Conservation (phyloP, 2,888 invertebrate species). For the Mechanitis messenoides region DNA sequence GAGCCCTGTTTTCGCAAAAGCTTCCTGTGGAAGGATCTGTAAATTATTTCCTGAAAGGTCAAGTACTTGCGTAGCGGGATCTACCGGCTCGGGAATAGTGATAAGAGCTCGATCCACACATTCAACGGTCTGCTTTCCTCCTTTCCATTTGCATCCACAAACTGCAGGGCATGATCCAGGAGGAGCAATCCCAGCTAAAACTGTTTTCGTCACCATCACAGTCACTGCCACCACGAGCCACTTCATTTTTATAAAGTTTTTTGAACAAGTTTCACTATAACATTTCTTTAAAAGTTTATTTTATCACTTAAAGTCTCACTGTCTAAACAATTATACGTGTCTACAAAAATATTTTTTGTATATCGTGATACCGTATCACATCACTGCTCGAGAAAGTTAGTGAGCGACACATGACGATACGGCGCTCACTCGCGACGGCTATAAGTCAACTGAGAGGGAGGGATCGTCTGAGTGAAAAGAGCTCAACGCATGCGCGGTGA, state of each 20-base stretch:
- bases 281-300: constrained; percentile 39
- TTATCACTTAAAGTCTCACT: constrained; percentile 38
- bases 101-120: constrained; percentile 90
- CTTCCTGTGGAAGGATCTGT: constrained; percentile 87
- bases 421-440: constrained; percentile 62
- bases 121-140: constrained; percentile 94
- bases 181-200: constrained; percentile 64
- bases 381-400: constrained; percentile 75
- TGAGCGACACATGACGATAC: constrained; percentile 80
- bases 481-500: constrained; percentile 69
- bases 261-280: constrained; percentile 42
- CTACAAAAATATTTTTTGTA: constrained; percentile 45
- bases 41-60: constrained; percentile 93
- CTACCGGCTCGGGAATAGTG: constrained; percentile 89
- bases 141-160: constrained; percentile 95
- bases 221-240: constrained; percentile 67
- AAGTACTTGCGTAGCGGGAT: constrained; percentile 92
- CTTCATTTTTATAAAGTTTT: constrained; percentile 60
- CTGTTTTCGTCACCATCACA: constrained; percentile 64
- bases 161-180: constrained; percentile 82
- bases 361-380: constrained; percentile 69
- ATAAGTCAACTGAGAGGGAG: constrained; percentile 70
- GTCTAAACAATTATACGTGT: constrained; percentile 30
- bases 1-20: constrained; percentile 87
- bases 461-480: constrained; percentile 62